Conservation (phyloP, 2,797 vertebrate species). For the Lagocephalus sceleratus region DNA sequence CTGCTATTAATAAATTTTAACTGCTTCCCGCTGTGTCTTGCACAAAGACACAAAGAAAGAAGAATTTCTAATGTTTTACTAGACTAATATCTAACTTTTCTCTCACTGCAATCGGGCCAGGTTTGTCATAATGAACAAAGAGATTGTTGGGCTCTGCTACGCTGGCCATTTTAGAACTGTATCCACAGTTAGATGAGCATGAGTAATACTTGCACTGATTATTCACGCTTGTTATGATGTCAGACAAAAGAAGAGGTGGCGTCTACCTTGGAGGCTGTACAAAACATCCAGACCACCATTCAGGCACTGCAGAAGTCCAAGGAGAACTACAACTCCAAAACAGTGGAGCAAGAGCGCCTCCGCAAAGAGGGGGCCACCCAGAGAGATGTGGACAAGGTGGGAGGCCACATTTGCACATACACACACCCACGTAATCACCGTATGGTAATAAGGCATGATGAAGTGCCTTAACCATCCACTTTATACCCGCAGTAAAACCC, state of each 20-base stretch:
- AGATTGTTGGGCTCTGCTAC: neutral
- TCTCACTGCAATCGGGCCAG: neutral
- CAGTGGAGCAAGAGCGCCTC: slow-evolving; percentile 90
- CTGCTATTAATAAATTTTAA: slow-evolving; percentile 13
- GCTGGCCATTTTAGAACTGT: neutral
- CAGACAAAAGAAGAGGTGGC: slow-evolving; percentile 98
- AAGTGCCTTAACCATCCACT: slow-evolving; percentile 27
- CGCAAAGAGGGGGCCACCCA: slow-evolving; percentile 96
- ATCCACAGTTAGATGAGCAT: neutral
- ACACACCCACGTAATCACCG: slow-evolving; percentile 29
- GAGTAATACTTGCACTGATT: slow-evolving; percentile 9
- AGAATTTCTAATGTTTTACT: slow-evolving; percentile 14
- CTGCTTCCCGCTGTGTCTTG: slow-evolving; percentile 14
- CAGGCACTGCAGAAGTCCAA: slow-evolving; percentile 95
- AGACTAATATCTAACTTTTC: slow-evolving; percentile 15
- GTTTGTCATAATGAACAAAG: slow-evolving; percentile 18
- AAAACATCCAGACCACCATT: slow-evolving; percentile 92
- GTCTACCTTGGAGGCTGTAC: slow-evolving; percentile 92
- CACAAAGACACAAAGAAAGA: slow-evolving; percentile 6
- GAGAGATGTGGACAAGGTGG: slow-evolving; percentile 94
- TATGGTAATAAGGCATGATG: slow-evolving; percentile 41
- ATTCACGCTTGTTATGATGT: neutral
- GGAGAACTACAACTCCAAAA: slow-evolving; percentile 92
- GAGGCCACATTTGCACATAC: slow-evolving; percentile 34
- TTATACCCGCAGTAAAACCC: slow-evolving; percentile 28